Base-by-base conservation (phyloP, 2,888 invertebrate species). In the Chrysotoxum bicinctum region DNA sequence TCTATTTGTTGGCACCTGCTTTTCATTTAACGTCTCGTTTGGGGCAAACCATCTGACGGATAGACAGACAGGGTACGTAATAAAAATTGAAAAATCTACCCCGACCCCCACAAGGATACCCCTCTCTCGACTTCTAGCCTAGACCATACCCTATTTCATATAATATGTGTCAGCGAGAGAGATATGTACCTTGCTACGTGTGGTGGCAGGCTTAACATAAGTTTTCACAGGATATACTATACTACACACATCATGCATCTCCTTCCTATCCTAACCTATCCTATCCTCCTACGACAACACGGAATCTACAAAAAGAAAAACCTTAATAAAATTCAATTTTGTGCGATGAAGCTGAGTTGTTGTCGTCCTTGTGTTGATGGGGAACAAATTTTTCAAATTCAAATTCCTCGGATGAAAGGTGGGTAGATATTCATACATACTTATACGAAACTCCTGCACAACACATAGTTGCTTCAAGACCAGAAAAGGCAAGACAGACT, bases 1-100 rank as follows among this genome's bases (percentile, higher is more conserved):
- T 81, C 81, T 81, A 77, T 80, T 84, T 84, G 81, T 76, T 85
- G 54, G 76, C 85, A 85, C 85, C 85, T 85, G 85, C 81, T 69
- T 77, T 69, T 76, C 81, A 77, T 76, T 70, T 76, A 76, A 82
- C 37, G 43, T 82, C 35, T 30, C 54, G 43, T 75, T 76, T 76
- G 69, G 68, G 72, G 37, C 68, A 70, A 14, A 74, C 48, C 32
- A 52, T 73, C n/a, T 76, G 85, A 81, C 75, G 80, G 70, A 72
- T 48, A 73, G 43, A 62, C 40, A 64, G 76, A 83, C 78, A 35
- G 56, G 45, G 37, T 60, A 52, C 62, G 56, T 69, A 74, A 78
- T 56, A 64, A 74, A 83, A 83, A 69, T 78, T 54, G 30, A 73
- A 82, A 73, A 74, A 73, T n/a, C n/a, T n/a, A n/a, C n/a, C n/a